Evolutionary conservation across 2,113 vertebrate genomes (phyloP).

Genomic region (Megaceryle torquata): DNA sequence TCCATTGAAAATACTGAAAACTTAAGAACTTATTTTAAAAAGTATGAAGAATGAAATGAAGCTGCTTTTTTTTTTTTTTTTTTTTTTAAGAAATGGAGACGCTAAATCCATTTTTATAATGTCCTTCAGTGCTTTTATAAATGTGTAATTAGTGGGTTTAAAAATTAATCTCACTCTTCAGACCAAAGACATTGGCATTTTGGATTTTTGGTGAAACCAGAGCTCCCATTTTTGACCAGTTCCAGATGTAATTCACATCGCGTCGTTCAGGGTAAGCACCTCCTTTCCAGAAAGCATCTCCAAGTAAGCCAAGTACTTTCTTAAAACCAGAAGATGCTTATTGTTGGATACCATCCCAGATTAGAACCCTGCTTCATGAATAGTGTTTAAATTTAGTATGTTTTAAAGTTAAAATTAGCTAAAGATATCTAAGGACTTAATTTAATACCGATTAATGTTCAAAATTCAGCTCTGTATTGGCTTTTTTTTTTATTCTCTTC

Average conservation of each 20-base stretch:
- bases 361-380: background rate
- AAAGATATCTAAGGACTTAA: background rate
- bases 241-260: background rate
- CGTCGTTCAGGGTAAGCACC: background rate
- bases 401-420: constrained; percentile 10
- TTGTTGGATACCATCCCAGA: background rate
- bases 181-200: background rate
- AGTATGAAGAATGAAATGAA: background rate
- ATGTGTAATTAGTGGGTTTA: background rate
- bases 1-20: background rate
- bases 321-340: background rate
- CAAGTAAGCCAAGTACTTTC: background rate
- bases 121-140: background rate
- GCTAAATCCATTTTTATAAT: background rate
- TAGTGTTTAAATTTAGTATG: background rate
- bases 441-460: background rate
- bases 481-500: background rate
- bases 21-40: background rate
- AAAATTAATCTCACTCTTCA: background rate
- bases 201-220: background rate
- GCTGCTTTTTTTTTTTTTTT: background rate
- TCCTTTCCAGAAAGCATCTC: background rate
- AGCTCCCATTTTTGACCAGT: background rate
- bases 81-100: background rate
- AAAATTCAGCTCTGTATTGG: background rate